phyloP scores from a whole-genome alignment of 92 coral and sea anemone species.

The Muricea muricata region DNA sequence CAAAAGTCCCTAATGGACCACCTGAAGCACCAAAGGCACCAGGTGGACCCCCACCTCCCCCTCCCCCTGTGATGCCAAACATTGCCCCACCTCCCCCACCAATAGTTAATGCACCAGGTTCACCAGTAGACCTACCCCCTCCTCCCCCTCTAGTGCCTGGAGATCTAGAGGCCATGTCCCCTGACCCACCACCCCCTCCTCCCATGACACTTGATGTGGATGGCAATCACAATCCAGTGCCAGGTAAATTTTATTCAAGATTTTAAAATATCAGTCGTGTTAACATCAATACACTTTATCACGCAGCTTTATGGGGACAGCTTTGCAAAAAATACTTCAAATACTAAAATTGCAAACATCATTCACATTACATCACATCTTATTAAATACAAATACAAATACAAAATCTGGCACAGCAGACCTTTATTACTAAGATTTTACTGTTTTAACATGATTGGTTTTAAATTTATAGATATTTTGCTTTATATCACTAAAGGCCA shows the following conservation, averaged over 20 bases:
- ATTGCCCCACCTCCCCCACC: slow-evolving; percentile 59
- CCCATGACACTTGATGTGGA: slow-evolving; percentile 34
- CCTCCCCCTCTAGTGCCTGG: slow-evolving; percentile 80
- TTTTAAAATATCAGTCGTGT: no score
- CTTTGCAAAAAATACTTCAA: no score
- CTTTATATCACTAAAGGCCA: no score
- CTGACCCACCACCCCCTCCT: slow-evolving; percentile 67
- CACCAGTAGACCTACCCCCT: slow-evolving; percentile 65
- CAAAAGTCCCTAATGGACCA: slow-evolving; percentile 35
- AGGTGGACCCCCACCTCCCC: slow-evolving; percentile 34
- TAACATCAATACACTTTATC: no score
- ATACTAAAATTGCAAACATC: no score
- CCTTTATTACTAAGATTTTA: no score
- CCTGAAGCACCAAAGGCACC: slow-evolving; percentile 22
- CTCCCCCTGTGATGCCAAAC: slow-evolving; percentile 51
- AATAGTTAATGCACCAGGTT: slow-evolving; percentile 56
- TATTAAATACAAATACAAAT: no score
- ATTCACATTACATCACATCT: no score
- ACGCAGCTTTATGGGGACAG: no score
- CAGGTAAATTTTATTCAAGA: slow-evolving; percentile 63
- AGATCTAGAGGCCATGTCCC: slow-evolving; percentile 39
- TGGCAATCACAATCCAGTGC: slow-evolving; percentile 47
- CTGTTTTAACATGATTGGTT: no score
- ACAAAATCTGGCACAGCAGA: no score
- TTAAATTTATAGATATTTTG: no score